Conservation (phyloP, 2,888 invertebrate species). For the Tridacna crocea region DNA sequence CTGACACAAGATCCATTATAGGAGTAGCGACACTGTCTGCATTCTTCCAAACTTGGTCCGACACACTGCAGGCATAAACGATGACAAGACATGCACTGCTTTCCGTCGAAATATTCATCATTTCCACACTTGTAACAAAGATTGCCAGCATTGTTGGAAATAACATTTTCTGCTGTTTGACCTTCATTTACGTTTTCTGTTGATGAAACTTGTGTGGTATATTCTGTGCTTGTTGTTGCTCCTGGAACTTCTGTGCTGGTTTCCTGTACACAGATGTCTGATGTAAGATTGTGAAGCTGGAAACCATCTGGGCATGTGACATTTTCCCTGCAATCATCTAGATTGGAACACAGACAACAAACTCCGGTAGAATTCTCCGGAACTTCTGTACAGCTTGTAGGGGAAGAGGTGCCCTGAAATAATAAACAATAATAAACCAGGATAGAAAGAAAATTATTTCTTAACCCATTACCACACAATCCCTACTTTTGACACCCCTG, state of each 20-base stretch:
- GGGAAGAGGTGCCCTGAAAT: not conserved
- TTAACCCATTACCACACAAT: no score
- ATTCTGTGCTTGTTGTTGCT: not conserved
- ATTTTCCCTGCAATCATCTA: not conserved
- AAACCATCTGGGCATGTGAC: slow-evolving; percentile 10
- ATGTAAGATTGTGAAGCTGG: not conserved
- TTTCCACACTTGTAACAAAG: not conserved
- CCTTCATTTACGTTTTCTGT: not conserved
- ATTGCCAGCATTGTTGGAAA: not conserved
- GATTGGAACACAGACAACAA: not conserved
- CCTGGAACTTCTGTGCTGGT: not conserved
- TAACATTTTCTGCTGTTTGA: slow-evolving; percentile 1
- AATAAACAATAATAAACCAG: not conserved
- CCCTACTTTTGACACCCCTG: no score
- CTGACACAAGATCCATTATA: not conserved
- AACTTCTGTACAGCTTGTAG: not conserved
- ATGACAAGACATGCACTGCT: not conserved
- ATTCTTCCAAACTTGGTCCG: not conserved
- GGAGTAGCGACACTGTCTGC: not conserved
- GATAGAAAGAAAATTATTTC: no score
- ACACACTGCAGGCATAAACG: not conserved
- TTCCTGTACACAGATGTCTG: not conserved
- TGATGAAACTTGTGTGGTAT: not conserved
- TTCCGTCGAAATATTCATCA: slow-evolving; percentile 8
- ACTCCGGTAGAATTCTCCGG: not conserved